phyloP scores from a whole-genome alignment of 2,888 invertebrate species.

The Synergus itoensis region DNA sequence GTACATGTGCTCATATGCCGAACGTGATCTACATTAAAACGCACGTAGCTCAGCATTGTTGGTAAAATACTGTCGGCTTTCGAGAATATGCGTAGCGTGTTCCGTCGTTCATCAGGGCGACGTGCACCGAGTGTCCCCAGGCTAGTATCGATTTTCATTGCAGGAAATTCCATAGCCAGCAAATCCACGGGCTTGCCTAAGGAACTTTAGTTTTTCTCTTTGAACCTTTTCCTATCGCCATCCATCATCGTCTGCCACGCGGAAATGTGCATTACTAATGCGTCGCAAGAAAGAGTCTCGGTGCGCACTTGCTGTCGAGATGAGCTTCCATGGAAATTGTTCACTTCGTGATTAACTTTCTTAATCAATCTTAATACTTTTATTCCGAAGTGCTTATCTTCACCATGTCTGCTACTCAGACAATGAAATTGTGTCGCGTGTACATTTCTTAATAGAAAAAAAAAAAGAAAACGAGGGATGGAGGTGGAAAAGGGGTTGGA shows the following conservation, averaged over 20 bases:
- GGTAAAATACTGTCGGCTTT: conserved; percentile 44
- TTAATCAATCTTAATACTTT: conserved; percentile 41
- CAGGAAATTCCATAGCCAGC: conserved; percentile 28
- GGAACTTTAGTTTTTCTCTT: conserved; percentile 29
- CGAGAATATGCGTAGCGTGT: conserved; percentile 47
- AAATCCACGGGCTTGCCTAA: conserved; percentile 8
- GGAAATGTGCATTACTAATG: conserved; percentile 52
- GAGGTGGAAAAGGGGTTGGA: no score
- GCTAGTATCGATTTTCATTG: conserved; percentile 38
- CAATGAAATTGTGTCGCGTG: no score
- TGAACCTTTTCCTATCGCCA: conserved; percentile 42
- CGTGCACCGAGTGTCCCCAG: conserved; percentile 42
- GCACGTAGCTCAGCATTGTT: conserved; percentile 26
- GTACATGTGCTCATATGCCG: conserved; percentile 38
- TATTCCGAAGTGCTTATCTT: not conserved
- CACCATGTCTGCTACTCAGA: no score
- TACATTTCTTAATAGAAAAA: no score
- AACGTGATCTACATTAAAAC: conserved; percentile 52
- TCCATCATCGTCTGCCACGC: conserved; percentile 48
- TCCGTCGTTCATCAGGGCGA: conserved; percentile 47
- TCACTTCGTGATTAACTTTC: conserved; percentile 32
- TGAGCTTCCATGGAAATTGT: conserved; percentile 22
- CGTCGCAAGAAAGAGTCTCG: conserved; percentile 42
- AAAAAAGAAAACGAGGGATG: no score
- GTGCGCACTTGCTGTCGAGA: conserved; percentile 22